phyloP scores from a whole-genome alignment of 2,797 vertebrate genomes.

The Mormyrops boulengeri region DNA sequence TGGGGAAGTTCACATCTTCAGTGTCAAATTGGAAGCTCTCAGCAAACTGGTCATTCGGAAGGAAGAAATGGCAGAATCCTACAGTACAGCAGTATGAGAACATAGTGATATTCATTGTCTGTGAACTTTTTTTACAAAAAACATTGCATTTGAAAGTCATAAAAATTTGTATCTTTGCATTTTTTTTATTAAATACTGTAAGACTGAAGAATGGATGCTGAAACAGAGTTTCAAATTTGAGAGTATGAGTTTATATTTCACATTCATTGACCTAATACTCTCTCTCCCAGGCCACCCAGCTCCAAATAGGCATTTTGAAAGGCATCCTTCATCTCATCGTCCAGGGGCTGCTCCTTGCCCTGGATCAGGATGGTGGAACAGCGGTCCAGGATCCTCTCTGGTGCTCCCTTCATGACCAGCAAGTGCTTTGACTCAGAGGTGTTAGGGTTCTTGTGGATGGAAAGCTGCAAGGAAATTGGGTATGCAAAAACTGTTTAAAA shows the following conservation, averaged over 20 bases:
- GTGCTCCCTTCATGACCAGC: constrained; percentile 91
- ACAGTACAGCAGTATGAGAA: background rate
- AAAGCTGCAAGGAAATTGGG: constrained; percentile 59
- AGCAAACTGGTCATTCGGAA: constrained; percentile 74
- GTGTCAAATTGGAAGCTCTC: constrained; percentile 76
- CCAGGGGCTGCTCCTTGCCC: constrained; percentile 79
- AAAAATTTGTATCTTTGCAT: background rate
- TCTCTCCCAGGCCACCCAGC: constrained; percentile 82
- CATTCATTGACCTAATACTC: constrained; percentile 67
- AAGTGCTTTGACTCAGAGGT: constrained; percentile 71
- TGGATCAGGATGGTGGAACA: constrained; percentile 82
- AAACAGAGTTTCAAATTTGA: background rate
- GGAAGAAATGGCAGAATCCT: constrained; percentile 75
- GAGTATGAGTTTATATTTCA: background rate
- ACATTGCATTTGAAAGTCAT: background rate
- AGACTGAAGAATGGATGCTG: background rate
- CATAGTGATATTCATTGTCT: background rate
- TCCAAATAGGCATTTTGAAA: constrained; percentile 91
- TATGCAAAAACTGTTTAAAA: background rate
- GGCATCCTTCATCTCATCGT: constrained; percentile 83
- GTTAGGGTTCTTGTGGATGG: constrained; percentile 74
- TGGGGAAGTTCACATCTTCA: constrained; percentile 75
- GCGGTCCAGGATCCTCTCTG: constrained; percentile 85
- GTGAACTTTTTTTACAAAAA: background rate
- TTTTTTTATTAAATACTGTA: background rate